Percentiles rank a stretch among this genome's conserved stretches.
Evolutionary conservation across 2,797 vertebrate species (phyloP).

Genomic region (Cottoperca gobio): DNA sequence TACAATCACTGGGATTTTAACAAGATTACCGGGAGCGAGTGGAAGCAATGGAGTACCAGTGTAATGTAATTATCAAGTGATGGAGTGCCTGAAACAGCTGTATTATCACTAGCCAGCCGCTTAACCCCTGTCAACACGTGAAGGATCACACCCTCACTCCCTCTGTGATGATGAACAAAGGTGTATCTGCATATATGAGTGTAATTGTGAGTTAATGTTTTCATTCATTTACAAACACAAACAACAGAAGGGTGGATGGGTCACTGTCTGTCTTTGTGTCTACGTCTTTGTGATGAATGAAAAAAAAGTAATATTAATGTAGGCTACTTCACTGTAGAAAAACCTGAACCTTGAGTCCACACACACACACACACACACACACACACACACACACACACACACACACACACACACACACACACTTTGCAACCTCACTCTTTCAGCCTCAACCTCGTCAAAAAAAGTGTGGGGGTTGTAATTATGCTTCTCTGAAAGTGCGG

Average conservation of each 20-base stretch:
- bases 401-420: neutral
- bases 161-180: constrained; percentile 26
- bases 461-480: neutral
- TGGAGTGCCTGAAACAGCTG: constrained; percentile 77
- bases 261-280: neutral
- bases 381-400: neutral
- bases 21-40: constrained; percentile 78
- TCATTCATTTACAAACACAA: constrained; percentile 7
- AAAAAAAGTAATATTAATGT: constrained; percentile 8
- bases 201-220: neutral
- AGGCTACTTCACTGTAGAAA: neutral
- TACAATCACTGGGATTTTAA: constrained; percentile 80
- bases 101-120: constrained; percentile 81
- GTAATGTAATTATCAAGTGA: constrained; percentile 84
- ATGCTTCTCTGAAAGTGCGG: neutral
- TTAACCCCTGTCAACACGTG: constrained; percentile 82
- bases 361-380: neutral
- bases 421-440: constrained; percentile 28
- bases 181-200: constrained; percentile 11
- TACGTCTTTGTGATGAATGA: neutral
- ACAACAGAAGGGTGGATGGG: neutral
- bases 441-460: constrained; percentile 35
- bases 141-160: constrained; percentile 61
- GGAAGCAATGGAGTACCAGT: constrained; percentile 77
- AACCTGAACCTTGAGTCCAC: constrained; percentile 17